Evolutionary conservation across 2,797 vertebrate genomes (phyloP).

Genomic region (Halcyon badia): DNA sequence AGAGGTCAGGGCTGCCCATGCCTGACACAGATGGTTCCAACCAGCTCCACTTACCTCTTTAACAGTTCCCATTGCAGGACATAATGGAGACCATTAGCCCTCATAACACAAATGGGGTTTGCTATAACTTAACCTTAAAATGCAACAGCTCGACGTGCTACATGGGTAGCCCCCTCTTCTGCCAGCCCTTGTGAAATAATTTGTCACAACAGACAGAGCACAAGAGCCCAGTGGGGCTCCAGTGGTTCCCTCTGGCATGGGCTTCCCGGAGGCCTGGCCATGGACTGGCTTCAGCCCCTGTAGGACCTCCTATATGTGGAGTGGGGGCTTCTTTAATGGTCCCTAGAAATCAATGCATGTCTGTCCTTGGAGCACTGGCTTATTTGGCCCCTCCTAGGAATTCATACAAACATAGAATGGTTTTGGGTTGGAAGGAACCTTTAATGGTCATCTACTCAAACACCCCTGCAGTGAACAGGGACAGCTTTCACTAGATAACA

Average conservation of each 20-base stretch:
- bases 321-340: neutral
- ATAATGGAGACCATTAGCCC: neutral
- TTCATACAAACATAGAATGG: neutral
- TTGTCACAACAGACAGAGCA: neutral
- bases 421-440: neutral
- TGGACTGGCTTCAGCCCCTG: neutral
- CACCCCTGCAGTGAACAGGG: neutral
- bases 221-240: neutral
- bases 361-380: neutral
- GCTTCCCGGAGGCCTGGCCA: fast-evolving
- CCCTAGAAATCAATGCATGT: neutral
- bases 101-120: neutral
- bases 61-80: neutral
- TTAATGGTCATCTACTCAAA: neutral
- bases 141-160: neutral
- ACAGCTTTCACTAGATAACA: neutral
- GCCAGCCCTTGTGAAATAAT: neutral
- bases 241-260: neutral
- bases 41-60: neutral
- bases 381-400: neutral
- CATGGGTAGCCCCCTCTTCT: neutral
- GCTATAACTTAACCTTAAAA: neutral
- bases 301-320: neutral
- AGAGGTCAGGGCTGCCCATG: fast-evolving
- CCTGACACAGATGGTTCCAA: neutral